A percentile compares a stretch with the other conserved stretches of the same genome.
These are phyloP conservation scores for Mugil cephalus DNA, from an alignment of 2,113 vertebrate genomes.

Conservation along the genomic window DNA sequence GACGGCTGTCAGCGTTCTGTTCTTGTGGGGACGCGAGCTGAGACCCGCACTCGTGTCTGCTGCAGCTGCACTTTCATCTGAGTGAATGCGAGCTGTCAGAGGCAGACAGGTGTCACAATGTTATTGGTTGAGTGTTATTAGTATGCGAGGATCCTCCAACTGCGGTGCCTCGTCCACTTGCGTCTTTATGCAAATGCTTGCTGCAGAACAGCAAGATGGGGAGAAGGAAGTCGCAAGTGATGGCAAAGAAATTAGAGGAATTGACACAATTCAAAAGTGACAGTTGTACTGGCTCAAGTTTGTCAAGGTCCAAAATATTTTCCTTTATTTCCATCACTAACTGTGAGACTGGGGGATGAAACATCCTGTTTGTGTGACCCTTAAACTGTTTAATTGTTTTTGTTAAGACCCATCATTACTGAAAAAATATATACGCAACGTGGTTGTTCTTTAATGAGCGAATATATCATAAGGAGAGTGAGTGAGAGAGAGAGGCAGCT, in stretches of 20 bases:
- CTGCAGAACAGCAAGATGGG: background rate
- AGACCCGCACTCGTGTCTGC: slow-evolving; percentile 9
- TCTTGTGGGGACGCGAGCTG: slow-evolving; percentile 5
- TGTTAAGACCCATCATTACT: slow-evolving; percentile 5
- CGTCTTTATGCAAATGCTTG: slow-evolving; percentile 17
- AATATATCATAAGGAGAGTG: slow-evolving; percentile 37
- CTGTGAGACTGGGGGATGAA: background rate
- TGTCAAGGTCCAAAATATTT: slow-evolving; percentile 24
- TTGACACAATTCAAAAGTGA: slow-evolving; percentile 5
- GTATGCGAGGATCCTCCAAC: slow-evolving; percentile 24
- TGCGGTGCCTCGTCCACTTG: background rate
- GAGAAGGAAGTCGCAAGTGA: background rate
- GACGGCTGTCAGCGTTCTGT: slow-evolving; percentile 3
- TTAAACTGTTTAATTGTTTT: slow-evolving; percentile 16
- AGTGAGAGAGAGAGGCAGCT: background rate
- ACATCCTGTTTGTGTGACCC: slow-evolving; percentile 2
- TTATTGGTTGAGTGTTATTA: slow-evolving; percentile 22
- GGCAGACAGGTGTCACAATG: slow-evolving; percentile 43
- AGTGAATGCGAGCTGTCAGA: slow-evolving; percentile 26
- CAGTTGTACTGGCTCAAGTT: background rate
- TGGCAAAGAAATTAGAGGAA: slow-evolving; percentile 4
- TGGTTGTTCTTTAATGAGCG: slow-evolving; percentile 28
- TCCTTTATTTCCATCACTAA: background rate
- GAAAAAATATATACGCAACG: slow-evolving; percentile 12
- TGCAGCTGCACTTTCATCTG: slow-evolving; percentile 16